phyloP scores from a whole-genome alignment of 2,797 vertebrate genomes.

The Alca torda region DNA sequence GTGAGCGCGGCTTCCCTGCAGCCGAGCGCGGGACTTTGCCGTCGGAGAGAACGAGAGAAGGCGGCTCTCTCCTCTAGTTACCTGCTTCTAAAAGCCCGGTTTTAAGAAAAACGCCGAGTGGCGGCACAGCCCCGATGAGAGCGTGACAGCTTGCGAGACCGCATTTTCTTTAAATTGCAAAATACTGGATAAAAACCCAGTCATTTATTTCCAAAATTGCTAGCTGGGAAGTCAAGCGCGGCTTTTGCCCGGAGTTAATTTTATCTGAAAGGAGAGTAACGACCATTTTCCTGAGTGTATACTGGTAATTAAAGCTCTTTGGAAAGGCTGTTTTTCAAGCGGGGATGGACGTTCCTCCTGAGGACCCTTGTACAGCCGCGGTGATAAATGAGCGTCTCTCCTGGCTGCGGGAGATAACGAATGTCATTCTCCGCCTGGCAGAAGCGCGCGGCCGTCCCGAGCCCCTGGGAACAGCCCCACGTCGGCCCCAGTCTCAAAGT shows the following conservation, averaged over 20 bases:
- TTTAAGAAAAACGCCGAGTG: not conserved
- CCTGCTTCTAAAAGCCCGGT: not conserved
- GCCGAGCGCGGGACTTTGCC: no score
- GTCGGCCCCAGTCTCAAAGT: not conserved
- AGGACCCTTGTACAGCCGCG: not conserved
- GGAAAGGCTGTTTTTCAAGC: not conserved
- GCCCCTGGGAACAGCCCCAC: not conserved
- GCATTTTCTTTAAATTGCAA: not conserved
- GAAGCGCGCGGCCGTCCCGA: not conserved
- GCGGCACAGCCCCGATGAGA: no score
- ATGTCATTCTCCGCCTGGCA: not conserved
- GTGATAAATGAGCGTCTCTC: not conserved
- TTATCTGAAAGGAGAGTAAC: not conserved
- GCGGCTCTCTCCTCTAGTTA: no score
- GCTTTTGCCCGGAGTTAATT: not conserved
- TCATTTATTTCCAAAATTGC: not conserved
- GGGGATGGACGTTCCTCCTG: not conserved
- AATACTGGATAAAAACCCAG: not conserved
- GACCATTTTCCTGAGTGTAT: not conserved
- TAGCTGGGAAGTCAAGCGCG: not conserved
- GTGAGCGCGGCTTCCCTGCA: not conserved
- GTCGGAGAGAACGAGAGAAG: fast-evolving
- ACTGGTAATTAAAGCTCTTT: not conserved
- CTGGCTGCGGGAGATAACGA: not conserved
- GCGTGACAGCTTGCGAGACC: not conserved